A percentile compares a stretch with the other conserved stretches of the same genome.
Evolutionary conservation across 2,113 vertebrate genomes (phyloP).

Genomic region (Prochilodus magdalenae): DNA sequence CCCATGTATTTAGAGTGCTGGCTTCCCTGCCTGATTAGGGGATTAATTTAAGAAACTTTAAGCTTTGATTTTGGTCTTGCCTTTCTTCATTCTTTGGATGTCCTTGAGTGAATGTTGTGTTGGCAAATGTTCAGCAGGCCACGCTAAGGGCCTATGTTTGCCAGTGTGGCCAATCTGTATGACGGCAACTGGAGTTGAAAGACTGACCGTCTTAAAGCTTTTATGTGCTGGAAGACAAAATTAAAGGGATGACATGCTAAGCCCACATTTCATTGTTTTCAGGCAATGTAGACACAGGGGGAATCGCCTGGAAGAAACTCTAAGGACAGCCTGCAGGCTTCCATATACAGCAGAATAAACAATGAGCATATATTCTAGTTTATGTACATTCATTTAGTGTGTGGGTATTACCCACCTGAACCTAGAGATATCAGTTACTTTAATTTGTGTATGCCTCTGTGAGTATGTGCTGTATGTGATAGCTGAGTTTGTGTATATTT

Average conservation of each 20-base stretch:
- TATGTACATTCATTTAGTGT: not conserved
- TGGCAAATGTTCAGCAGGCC: not conserved
- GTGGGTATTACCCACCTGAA: not conserved
- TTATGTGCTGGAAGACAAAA: not conserved
- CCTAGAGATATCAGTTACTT: not conserved
- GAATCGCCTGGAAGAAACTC: not conserved
- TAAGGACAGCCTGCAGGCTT: not conserved
- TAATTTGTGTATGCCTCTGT: not conserved
- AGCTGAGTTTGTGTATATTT: not conserved
- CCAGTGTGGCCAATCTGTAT: not conserved
- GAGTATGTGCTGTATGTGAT: not conserved
- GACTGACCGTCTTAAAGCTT: not conserved
- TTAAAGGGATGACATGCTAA: not conserved
- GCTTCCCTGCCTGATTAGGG: slow-evolving; percentile 5
- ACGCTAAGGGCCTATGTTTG: not conserved
- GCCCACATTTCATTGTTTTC: not conserved
- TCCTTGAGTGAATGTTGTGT: not conserved
- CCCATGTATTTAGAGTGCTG: not conserved
- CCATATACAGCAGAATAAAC: slow-evolving; percentile 6
- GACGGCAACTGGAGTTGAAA: not conserved
- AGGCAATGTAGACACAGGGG: not conserved
- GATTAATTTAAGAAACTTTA: not conserved
- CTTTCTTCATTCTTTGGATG: not conserved
- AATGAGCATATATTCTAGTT: not conserved
- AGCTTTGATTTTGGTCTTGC: not conserved